Percentiles rank a stretch among this genome's conserved stretches.
Evolutionary conservation across 2,113 vertebrate species (phyloP).

Genomic region (Hemiprocne comata): DNA sequence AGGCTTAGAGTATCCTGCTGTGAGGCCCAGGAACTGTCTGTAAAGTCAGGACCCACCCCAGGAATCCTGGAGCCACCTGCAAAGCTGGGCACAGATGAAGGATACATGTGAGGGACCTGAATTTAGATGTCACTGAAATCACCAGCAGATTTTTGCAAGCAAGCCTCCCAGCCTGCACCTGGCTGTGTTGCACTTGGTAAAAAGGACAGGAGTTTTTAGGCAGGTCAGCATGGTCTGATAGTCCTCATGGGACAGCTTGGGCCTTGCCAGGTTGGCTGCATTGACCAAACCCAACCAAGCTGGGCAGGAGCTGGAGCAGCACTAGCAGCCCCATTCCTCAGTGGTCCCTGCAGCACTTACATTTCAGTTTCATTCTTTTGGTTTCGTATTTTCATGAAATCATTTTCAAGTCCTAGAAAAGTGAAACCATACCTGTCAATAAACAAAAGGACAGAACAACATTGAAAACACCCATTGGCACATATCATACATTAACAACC

Average conservation of each 20-base stretch:
- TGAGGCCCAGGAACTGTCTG: neutral
- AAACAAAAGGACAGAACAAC: constrained; percentile 71
- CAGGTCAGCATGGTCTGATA: neutral
- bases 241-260: neutral
- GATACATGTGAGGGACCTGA: neutral
- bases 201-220: neutral
- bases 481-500: neutral
- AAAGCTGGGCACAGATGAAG: neutral
- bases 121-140: neutral
- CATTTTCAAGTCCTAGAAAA: constrained; percentile 89
- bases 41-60: neutral
- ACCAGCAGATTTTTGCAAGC: neutral
- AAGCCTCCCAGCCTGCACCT: neutral
- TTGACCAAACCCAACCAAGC: neutral
- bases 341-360: constrained; percentile 78
- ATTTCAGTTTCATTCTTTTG: constrained; percentile 87
- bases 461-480: constrained; percentile 48
- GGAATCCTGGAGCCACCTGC: neutral
- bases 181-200: neutral
- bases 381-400: constrained; percentile 90
- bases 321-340: neutral
- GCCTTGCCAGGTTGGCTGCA: neutral
- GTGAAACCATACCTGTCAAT: constrained; percentile 93
- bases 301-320: accelerated
- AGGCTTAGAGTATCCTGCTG: neutral